These are phyloP conservation scores for Phalacrocorax brasilianus DNA, from an alignment of 2,113 vertebrate species.

Conservation along the genomic window DNA sequence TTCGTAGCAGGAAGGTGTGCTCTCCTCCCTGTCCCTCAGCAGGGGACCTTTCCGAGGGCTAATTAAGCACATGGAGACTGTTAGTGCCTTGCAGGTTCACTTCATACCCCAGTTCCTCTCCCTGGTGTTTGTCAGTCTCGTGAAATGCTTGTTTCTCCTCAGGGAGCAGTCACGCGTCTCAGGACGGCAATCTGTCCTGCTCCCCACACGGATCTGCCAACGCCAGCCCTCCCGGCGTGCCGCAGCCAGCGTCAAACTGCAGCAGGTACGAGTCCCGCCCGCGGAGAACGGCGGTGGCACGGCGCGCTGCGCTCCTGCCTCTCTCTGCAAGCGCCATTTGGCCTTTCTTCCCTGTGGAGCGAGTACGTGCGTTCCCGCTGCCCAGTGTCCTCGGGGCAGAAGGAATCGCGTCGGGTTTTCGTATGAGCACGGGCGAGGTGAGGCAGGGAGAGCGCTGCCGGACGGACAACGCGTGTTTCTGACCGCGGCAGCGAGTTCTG, in stretches of 20 bases:
- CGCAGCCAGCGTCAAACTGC: constrained; percentile 43
- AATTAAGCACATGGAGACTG: neutral
- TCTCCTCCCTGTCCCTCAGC: neutral
- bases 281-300: accelerated
- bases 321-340: accelerated
- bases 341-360: no score
- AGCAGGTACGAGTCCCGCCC: constrained; percentile 32
- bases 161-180: constrained; percentile 89
- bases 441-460: neutral
- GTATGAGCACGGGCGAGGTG: accelerated
- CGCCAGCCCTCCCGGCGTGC: constrained; percentile 64
- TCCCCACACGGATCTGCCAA: constrained; percentile 67
- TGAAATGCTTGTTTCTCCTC: neutral
- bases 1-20: accelerated
- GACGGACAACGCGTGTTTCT: accelerated
- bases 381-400: no score
- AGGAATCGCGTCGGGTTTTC: accelerated
- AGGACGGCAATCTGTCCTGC: constrained; percentile 70
- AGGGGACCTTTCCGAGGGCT: neutral
- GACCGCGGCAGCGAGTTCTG: accelerated
- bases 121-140: neutral
- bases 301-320: accelerated
- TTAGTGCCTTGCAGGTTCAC: neutral
- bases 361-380: accelerated
- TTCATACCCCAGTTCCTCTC: accelerated